Percentiles rank a stretch among this genome's conserved stretches.
Evolutionary conservation across 2,888 invertebrate genomes (phyloP).

Genomic region (Lymantria dispar): DNA sequence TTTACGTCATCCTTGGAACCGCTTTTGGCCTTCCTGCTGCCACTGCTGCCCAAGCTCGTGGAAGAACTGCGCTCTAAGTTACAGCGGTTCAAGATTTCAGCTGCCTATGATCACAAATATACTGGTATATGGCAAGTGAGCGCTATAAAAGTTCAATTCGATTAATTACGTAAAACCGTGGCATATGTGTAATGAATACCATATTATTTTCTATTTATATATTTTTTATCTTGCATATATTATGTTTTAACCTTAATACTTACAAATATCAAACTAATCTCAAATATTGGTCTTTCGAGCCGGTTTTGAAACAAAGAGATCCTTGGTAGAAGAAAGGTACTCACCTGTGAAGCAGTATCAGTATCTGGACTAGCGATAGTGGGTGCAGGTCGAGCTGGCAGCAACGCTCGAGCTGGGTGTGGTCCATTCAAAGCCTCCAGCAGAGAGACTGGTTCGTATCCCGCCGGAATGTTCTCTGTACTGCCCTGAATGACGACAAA

Average conservation of each 20-base stretch:
- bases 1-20: constrained; percentile 56
- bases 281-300: too few species aligned
- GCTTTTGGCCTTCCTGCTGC: constrained; percentile 60
- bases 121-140: too few species aligned
- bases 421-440: constrained; percentile 98
- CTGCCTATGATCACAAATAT: constrained; percentile 70
- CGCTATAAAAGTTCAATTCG: too few species aligned
- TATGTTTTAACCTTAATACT: too few species aligned
- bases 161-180: too few species aligned
- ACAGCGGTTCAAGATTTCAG: constrained; percentile 85
- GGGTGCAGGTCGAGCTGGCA: constrained; percentile 53
- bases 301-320: too few species aligned
- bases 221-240: too few species aligned
- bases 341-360: constrained; percentile 81
- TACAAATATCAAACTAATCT: too few species aligned
- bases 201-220: too few species aligned
- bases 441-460: constrained; percentile 96
- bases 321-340: constrained; percentile 44
- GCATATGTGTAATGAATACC: too few species aligned
- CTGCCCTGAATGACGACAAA: constrained; percentile 75
- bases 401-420: constrained; percentile 80
- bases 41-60: constrained; percentile 69
- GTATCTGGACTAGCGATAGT: constrained; percentile 79
- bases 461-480: constrained; percentile 93
- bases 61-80: constrained; percentile 79